phyloP scores from a whole-genome alignment of 2,113 vertebrate genomes.

The Rhea americana region DNA sequence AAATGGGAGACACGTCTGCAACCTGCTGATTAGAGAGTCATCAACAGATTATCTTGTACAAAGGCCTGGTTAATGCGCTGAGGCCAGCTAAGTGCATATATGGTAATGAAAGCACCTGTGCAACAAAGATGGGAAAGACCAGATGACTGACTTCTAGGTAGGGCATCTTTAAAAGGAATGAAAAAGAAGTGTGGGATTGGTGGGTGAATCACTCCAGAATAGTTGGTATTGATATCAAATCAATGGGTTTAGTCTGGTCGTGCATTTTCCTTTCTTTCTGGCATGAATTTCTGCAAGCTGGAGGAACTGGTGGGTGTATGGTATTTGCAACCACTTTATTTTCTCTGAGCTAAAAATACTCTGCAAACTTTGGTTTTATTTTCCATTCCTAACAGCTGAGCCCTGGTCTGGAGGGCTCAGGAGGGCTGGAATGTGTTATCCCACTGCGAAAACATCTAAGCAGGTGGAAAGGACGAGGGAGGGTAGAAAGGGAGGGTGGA shows the following conservation, averaged over 20 bases:
- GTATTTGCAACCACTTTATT: conserved; percentile 41
- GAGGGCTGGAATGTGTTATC: conserved; percentile 33
- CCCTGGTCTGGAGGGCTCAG: conserved; percentile 19
- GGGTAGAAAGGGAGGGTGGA: conserved; percentile 26
- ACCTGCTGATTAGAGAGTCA: conserved; percentile 47
- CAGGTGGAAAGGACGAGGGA: conserved; percentile 66
- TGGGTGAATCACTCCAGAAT: not conserved
- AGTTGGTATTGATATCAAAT: not conserved
- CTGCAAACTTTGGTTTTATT: conserved; percentile 63
- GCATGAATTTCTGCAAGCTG: not conserved
- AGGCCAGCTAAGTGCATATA: conserved; percentile 1
- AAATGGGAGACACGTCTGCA: conserved; percentile 40
- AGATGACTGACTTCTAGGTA: not conserved
- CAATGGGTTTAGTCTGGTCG: conserved; percentile 7
- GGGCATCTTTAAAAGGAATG: not conserved
- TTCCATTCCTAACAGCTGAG: conserved; percentile 72
- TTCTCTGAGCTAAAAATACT: conserved; percentile 63
- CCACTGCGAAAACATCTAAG: conserved; percentile 63
- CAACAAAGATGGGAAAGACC: not conserved
- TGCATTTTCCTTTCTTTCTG: conserved; percentile 39
- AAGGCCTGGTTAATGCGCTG: conserved; percentile 13
- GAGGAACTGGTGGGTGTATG: not conserved
- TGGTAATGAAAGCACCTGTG: not conserved
- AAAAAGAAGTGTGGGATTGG: not conserved
- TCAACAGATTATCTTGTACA: conserved; percentile 2